These are phyloP conservation scores for Amblyteles armatorius DNA, from an alignment of 2,888 invertebrate genomes.

Conservation along the genomic window DNA sequence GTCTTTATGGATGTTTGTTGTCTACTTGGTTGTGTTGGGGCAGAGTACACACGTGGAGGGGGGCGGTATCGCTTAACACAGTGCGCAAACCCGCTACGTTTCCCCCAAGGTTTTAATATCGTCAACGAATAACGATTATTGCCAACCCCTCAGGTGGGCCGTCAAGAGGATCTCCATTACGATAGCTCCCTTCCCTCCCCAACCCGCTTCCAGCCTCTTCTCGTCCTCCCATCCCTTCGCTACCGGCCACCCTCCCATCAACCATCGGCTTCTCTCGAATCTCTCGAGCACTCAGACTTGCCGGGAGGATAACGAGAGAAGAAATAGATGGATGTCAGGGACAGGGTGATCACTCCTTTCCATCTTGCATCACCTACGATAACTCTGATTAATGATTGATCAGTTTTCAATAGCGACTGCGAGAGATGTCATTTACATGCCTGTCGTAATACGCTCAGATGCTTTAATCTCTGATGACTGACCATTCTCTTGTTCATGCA, in stretches of 20 bases:
- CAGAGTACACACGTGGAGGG: neutral
- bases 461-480: neutral
- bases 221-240: conserved; percentile 11
- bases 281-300: conserved; percentile 19
- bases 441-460: neutral
- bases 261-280: conserved; percentile 23
- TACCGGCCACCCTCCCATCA: conserved; percentile 12
- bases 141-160: conserved; percentile 27
- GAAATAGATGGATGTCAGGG: neutral
- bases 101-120: conserved; percentile 38
- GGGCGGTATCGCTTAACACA: conserved; percentile 12
- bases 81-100: conserved; percentile 20
- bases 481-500: neutral
- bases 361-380: conserved; percentile 23
- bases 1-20: conserved; percentile 6
- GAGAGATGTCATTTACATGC: neutral
- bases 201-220: neutral
- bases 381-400: conserved; percentile 7
- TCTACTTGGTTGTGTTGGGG: conserved; percentile 8
- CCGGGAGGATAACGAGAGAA: conserved; percentile 21
- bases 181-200: conserved; percentile 10
- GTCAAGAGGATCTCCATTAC: conserved; percentile 44
- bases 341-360: neutral
- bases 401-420: conserved; percentile 7
- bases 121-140: conserved; percentile 47